phyloP scores from a whole-genome alignment of 1,140 invertebrate genomes.

The Dendrolimus kikuchii region DNA sequence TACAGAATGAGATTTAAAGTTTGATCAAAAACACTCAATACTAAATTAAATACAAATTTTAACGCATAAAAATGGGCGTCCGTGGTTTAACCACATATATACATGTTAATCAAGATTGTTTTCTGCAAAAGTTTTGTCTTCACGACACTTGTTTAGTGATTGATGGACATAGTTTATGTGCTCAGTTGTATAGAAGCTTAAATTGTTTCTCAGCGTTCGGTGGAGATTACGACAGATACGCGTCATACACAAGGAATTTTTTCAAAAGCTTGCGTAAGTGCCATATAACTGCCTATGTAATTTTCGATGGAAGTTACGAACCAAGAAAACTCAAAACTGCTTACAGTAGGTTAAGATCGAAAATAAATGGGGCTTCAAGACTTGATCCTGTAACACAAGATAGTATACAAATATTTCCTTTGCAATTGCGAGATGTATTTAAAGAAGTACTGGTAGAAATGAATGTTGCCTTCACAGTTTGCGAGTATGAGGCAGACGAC shows the following conservation, averaged over 20 bases:
- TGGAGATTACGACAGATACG: slow-evolving; percentile 89
- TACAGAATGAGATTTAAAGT: no score
- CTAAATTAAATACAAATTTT: background rate
- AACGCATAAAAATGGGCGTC: slow-evolving; percentile 79
- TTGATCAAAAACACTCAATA: no score
- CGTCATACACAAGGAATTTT: slow-evolving; percentile 76
- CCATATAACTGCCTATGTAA: slow-evolving; percentile 81
- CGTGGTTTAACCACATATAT: slow-evolving; percentile 87
- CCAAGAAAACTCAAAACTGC: slow-evolving; percentile 83
- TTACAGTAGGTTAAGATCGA: slow-evolving; percentile 75
- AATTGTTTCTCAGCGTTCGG: slow-evolving; percentile 83
- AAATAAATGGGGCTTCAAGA: slow-evolving; percentile 72
- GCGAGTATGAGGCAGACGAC: slow-evolving; percentile 90
- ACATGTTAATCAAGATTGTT: slow-evolving; percentile 76
- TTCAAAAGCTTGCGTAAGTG: slow-evolving; percentile 82
- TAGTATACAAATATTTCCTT: slow-evolving; percentile 76
- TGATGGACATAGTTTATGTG: slow-evolving; percentile 86
- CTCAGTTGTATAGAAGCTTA: slow-evolving; percentile 79
- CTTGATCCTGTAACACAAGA: slow-evolving; percentile 62
- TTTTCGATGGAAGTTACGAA: slow-evolving; percentile 89
- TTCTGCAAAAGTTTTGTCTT: slow-evolving; percentile 77
- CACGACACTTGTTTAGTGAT: slow-evolving; percentile 83
- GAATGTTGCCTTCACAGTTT: slow-evolving; percentile 77
- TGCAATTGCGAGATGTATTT: slow-evolving; percentile 82
- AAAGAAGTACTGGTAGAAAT: slow-evolving; percentile 77